phyloP scores from a whole-genome alignment of 2,888 invertebrate genomes.

The Ariolimax columbianus region DNA sequence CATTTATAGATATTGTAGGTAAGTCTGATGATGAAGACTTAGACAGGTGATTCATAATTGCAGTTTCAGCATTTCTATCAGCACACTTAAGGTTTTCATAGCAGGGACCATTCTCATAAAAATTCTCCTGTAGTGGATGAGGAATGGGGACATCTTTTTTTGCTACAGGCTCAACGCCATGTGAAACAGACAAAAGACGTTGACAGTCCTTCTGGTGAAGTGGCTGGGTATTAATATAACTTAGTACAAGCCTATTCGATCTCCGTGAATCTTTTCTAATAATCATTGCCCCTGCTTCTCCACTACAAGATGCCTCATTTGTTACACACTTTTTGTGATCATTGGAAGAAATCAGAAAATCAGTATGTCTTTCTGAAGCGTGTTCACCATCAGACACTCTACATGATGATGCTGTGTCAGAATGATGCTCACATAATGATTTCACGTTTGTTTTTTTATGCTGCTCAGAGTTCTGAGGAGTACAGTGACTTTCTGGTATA shows the following conservation, averaged over 20 bases:
- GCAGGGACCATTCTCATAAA: slow-evolving; percentile 49
- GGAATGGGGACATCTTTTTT: slow-evolving; percentile 30
- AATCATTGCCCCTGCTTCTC: not conserved
- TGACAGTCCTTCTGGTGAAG: slow-evolving; percentile 25
- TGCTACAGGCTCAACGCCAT: slow-evolving; percentile 51
- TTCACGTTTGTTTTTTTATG: not conserved
- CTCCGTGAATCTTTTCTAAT: slow-evolving; percentile 18
- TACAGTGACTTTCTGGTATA: not conserved
- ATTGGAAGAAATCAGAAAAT: not conserved
- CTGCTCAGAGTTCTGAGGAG: not conserved
- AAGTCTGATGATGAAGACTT: slow-evolving; percentile 36
- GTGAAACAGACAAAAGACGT: slow-evolving; percentile 35
- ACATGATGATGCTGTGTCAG: not conserved
- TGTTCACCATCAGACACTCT: not conserved
- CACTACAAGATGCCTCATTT: not conserved
- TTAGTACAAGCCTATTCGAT: slow-evolving; percentile 14
- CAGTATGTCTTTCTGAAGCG: not conserved
- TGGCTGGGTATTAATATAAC: slow-evolving; percentile 11
- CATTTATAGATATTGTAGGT: not conserved
- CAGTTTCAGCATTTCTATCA: not conserved
- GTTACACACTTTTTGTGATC: not conserved
- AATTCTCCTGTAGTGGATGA: slow-evolving; percentile 22
- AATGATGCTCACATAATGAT: not conserved
- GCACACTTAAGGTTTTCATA: slow-evolving; percentile 37
- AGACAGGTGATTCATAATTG: slow-evolving; percentile 40